phyloP scores from a whole-genome alignment of 1,140 invertebrate species.

The Solenopsis invicta region DNA sequence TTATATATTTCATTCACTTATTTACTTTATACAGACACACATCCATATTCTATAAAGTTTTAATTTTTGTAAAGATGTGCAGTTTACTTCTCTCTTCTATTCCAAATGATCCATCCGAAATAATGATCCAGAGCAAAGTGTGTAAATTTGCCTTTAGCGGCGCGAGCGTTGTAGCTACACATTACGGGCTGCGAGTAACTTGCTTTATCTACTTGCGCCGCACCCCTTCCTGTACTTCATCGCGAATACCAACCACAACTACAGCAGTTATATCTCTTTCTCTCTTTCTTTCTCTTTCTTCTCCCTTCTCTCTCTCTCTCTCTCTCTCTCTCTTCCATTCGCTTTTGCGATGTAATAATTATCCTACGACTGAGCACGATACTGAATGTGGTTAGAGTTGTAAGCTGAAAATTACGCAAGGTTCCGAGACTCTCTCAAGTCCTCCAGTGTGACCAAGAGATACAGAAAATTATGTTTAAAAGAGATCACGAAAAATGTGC shows the following conservation, averaged over 20 bases:
- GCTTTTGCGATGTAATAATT: constrained; percentile 53
- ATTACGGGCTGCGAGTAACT: constrained; percentile 67
- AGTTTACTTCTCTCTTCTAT: constrained; percentile 18
- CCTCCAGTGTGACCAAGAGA: background rate
- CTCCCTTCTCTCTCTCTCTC: background rate
- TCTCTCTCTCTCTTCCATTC: background rate
- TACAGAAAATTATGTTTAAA: constrained; percentile 43
- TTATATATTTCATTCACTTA: background rate
- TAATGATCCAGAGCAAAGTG: constrained; percentile 35
- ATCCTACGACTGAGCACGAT: constrained; percentile 50
- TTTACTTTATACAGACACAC: background rate
- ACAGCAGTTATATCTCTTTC: constrained; percentile 67
- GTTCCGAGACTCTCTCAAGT: constrained; percentile 37
- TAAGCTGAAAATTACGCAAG: constrained; percentile 47
- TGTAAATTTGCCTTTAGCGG: constrained; percentile 60
- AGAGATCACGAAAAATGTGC: constrained; percentile 31
- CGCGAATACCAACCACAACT: constrained; percentile 60
- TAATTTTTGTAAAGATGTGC: background rate
- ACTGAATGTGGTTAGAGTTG: constrained; percentile 40
- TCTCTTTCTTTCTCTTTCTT: constrained; percentile 37
- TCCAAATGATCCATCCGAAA: constrained; percentile 36
- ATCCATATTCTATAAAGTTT: background rate
- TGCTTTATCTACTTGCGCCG: constrained; percentile 69
- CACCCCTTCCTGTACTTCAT: constrained; percentile 64
- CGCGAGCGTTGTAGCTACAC: constrained; percentile 31